A percentile compares a stretch with the other conserved stretches of the same genome.
Conservation (phyloP, 1,140 invertebrate species). For the Lepidotrigona ventralis region DNA sequence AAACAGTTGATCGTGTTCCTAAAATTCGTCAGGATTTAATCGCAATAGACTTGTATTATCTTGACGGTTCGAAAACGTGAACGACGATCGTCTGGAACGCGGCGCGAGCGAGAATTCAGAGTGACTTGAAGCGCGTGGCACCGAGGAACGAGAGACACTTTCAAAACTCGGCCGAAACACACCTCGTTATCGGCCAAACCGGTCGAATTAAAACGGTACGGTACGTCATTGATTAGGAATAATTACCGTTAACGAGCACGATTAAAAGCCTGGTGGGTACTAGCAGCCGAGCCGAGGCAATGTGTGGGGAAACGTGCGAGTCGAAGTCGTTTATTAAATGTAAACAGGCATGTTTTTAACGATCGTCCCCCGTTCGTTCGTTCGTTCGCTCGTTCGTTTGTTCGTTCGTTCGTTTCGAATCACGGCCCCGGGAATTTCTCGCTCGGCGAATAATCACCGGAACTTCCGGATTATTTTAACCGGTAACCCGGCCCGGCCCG, state of each 20-base stretch:
- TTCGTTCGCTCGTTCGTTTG: neutral
- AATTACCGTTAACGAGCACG: constrained; percentile 58
- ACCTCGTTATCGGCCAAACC: neutral
- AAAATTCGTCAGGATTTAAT: too few species aligned
- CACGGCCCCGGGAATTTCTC: constrained; percentile 40
- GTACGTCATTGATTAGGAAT: constrained; percentile 53
- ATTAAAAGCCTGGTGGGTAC: constrained; percentile 50
- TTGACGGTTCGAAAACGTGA: too few species aligned
- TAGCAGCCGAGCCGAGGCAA: too few species aligned
- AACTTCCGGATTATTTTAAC: constrained; percentile 60
- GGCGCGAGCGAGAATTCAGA: neutral
- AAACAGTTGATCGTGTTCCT: too few species aligned
- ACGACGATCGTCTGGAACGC: neutral
- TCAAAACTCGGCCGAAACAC: neutral
- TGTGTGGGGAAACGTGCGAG: neutral
- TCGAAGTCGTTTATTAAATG: constrained; percentile 62
- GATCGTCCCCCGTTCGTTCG: constrained; percentile 25
- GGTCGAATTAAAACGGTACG: constrained; percentile 18
- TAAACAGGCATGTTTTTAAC: constrained; percentile 63
- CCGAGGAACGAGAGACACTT: neutral
- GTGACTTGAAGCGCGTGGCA: neutral
- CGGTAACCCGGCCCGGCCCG: constrained; percentile 32
- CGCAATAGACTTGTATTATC: too few species aligned
- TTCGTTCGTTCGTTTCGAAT: constrained; percentile 26
- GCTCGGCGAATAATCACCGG: constrained; percentile 58